Evolutionary conservation across 2,113 vertebrate species (phyloP).

Genomic region (Periophthalmus modestus): DNA sequence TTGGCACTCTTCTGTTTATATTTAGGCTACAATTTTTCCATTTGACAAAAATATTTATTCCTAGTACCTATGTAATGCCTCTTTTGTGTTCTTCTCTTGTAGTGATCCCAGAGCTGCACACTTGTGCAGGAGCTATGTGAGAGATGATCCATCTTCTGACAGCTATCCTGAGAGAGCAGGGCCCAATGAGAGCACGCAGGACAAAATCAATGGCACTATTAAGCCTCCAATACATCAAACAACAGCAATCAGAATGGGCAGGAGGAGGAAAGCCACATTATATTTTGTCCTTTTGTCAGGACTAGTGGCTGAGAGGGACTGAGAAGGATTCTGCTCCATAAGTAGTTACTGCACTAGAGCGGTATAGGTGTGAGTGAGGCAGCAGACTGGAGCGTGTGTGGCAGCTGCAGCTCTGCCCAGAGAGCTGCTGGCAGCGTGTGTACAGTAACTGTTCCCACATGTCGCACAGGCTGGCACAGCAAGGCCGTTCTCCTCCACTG

Average conservation of each 20-base stretch:
- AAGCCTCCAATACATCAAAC: conserved; percentile 58
- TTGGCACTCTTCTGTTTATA: background rate
- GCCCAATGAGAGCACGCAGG: conserved; percentile 34
- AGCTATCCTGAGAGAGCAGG: conserved; percentile 53
- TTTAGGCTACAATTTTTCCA: background rate
- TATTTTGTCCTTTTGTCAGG: conserved; percentile 41
- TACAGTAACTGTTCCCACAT: conserved; percentile 67
- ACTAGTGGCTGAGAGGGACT: conserved; percentile 17
- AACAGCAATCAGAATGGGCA: conserved; percentile 32
- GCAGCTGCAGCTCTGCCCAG: conserved; percentile 45
- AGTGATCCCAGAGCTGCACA: background rate
- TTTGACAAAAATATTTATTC: background rate
- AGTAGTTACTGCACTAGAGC: conserved; percentile 29
- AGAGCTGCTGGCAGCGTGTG: conserved; percentile 50
- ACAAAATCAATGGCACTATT: conserved; percentile 56
- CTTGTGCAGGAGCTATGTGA: conserved; percentile 17
- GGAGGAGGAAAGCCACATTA: conserved; percentile 34
- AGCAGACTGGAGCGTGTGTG: conserved; percentile 30
- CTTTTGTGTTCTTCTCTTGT: conserved; percentile 11
- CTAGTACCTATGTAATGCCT: background rate
- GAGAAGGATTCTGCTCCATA: conserved; percentile 30
- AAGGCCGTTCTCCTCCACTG: conserved; percentile 43
- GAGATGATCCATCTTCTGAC: conserved; percentile 59
- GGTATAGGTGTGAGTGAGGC: conserved; percentile 27
- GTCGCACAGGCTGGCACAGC: conserved; percentile 52